Base-by-base conservation (phyloP, 2,888 invertebrate genomes). In the Elmis aenea region DNA sequence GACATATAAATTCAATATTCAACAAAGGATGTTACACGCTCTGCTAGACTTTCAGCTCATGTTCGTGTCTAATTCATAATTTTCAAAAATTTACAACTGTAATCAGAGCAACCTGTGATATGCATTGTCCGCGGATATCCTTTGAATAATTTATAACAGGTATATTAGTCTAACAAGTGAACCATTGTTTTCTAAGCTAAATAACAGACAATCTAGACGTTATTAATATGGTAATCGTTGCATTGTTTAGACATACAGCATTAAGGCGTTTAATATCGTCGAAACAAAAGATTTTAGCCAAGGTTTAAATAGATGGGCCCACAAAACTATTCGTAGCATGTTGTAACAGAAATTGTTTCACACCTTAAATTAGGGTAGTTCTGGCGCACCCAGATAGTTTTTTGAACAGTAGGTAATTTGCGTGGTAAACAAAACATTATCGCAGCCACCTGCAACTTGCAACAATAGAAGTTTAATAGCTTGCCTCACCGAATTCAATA, bases 171-270 rank as follows among this genome's bases (percentile, higher is more conserved):
- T 35, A 36, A 43, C 43, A 43, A 43, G 43, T 43, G 43, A 36
- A 43, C 43, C 38, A 46, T 48, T 42, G 40, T 43, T 33, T 43
- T 36, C 30, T 32, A 37, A 36, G 38, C 34, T 45, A 45, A 48
- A 43, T 41, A 38, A 39, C 41, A 45, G 46, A 44, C 46, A 48
- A 48, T 49, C 36, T 37, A 28, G 26, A 29, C 30, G 37, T 50
- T 48, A 50, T 50, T 50, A 50, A 50, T 50, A 50, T 50, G 50
- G 29, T 46, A 50, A 50, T 50, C 22, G 38, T 30, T 38, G 44
- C 36, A 51, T 51, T 51, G 51, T 51, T 51, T 39, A 34, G 30
- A 38, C 30, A 26, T 37, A 40, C 37, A 37, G 22, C 36, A 33
- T 45, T 43, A 44, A 46, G 46, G 48, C 50, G 48, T 44, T 48